Conservation (phyloP, 1,140 invertebrate genomes). For the Magallana gigas region DNA sequence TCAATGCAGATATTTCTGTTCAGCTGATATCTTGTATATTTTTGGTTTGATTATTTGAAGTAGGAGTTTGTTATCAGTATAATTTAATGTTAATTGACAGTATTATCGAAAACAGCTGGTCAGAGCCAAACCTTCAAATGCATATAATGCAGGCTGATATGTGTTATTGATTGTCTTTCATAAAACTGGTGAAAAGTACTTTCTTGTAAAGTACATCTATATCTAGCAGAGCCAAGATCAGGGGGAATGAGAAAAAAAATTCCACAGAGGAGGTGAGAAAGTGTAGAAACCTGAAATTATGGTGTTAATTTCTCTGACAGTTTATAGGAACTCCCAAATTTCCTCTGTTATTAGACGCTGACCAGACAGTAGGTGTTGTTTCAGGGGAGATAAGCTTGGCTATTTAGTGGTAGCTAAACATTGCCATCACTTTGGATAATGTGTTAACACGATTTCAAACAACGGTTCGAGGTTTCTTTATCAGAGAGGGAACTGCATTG, state of each 20-base stretch:
- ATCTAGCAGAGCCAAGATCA: not conserved
- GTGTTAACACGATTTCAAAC: not conserved
- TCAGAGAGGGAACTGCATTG: not conserved
- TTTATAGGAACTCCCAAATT: constrained; percentile 18
- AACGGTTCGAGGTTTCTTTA: constrained; percentile 3
- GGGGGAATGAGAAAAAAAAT: not conserved
- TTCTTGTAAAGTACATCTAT: not conserved
- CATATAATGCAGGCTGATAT: too few species aligned
- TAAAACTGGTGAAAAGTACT: not conserved
- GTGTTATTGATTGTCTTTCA: not conserved
- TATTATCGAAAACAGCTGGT: too few species aligned
- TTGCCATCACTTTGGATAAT: not conserved
- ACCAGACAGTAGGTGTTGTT: constrained; percentile 27
- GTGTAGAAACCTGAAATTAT: not conserved
- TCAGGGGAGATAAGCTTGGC: constrained; percentile 11
- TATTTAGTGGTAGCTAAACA: constrained; percentile 13
- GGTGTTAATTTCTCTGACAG: constrained; percentile 17
- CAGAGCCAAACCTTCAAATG: too few species aligned
- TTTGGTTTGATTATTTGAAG: too few species aligned
- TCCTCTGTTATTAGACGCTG: constrained; percentile 6
- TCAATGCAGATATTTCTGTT: too few species aligned
- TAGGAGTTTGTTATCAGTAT: too few species aligned
- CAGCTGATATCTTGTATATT: too few species aligned
- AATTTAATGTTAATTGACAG: too few species aligned
- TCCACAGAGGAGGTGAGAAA: not conserved